Base-by-base conservation (phyloP, 2,113 vertebrate species). In the Coptodon rendalli region DNA sequence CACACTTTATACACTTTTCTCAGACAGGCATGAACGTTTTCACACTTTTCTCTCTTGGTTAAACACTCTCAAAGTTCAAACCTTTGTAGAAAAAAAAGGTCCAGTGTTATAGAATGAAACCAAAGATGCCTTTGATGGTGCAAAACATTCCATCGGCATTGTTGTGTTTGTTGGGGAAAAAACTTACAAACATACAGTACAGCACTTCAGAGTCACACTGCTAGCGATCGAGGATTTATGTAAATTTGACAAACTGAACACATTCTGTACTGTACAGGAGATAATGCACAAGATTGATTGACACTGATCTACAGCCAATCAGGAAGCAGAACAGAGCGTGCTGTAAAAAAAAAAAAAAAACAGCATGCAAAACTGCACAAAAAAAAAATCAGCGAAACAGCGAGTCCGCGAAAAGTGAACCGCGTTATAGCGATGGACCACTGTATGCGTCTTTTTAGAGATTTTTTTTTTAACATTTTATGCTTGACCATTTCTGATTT, bases 321-420 rank as follows among this genome's bases (percentile, higher is more conserved):
- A 56, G 2, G 54, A 56, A 24, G 22, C 53, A 13, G 22, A 56
- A 56, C 53, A 56, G 22, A 56, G 11, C 6, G 0, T 0, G 2
- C 3, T 13, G 53, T 13, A 5, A 5, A 3, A 27, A 57, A 4
- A 14, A 6, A 6, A 53, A 22, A 12, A 0, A 7, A 16, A 6
- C 13, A 31, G 56, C 27, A 59, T 59, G 27, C 27, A 31, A 59
- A 59, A 31, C 1, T 6, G 56, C 14, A 59, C 56, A 16, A 3
- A 59, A 59, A 57, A 36, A 59, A 59, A 9, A 2, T 27, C 13
- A 0, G 1, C 3, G 0, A 31, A 59, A 31, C 56, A 31, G 7
- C 0, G 14, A 59, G 56, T 31, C 3, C 0, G 2, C 0, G 0
- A 59, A 59, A 59, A 59, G 27, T 2, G 56, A 59, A 1, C 56